Conservation (phyloP, 1,140 invertebrate species). For the Sminthurinus signatus region DNA sequence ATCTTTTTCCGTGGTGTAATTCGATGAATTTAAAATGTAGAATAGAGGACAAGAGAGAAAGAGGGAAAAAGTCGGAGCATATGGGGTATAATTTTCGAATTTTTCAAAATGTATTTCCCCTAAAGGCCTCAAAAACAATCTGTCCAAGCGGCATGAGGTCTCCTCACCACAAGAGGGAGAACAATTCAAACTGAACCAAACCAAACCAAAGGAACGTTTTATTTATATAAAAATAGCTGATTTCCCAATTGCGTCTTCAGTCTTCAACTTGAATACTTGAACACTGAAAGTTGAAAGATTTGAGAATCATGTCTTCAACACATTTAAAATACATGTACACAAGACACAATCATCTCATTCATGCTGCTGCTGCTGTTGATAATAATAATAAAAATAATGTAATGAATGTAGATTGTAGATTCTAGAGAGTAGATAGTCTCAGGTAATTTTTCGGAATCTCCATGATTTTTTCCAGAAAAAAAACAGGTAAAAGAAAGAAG, state of each 20-base stretch:
- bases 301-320: no score
- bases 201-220: not conserved
- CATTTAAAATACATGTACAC: not conserved
- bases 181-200: not conserved
- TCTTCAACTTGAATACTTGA: no score
- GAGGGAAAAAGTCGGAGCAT: conserved; percentile 18
- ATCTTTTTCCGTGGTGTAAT: not conserved
- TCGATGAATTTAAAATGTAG: conserved; percentile 13
- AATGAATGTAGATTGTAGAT: no score
- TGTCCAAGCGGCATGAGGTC: conserved; percentile 36
- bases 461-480: no score
- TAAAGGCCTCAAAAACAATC: conserved; percentile 42
- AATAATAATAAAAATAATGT: conserved; percentile 11
- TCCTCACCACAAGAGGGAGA: conserved; percentile 4
- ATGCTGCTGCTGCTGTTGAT: no score
- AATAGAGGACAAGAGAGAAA: no score
- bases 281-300: no score
- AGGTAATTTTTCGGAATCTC: no score
- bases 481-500: no score
- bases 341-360: not conserved
- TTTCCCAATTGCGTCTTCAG: conserved; percentile 4
- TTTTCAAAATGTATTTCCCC: conserved; percentile 38
- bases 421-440: no score
- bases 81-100: conserved; percentile 41
- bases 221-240: conserved; percentile 22